These are phyloP conservation scores for Ashinkailepas kermadecensis DNA, from an alignment of 2,888 invertebrate genomes.

Conservation along the genomic window DNA sequence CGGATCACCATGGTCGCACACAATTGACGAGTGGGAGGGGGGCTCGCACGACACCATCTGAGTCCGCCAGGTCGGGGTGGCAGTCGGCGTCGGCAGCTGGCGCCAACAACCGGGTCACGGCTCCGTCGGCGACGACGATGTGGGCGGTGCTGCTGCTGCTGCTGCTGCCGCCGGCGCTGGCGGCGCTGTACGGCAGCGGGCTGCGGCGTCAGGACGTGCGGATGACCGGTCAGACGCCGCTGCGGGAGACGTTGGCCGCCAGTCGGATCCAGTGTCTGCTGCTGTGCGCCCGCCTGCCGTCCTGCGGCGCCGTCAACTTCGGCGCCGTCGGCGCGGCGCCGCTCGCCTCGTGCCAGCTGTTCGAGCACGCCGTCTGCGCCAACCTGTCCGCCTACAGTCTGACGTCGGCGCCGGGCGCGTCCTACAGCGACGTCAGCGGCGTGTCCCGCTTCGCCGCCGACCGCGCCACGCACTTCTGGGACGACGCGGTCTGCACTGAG, in stretches of 20 bases:
- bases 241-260: neutral
- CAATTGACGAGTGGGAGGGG: too few species aligned
- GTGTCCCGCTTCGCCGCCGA: neutral
- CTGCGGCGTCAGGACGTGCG: neutral
- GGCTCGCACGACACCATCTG: too few species aligned
- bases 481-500: neutral
- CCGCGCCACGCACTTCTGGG: neutral
- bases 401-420: neutral
- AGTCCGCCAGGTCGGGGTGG: too few species aligned
- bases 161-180: neutral
- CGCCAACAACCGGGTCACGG: too few species aligned
- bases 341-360: neutral
- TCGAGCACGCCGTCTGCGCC: neutral
- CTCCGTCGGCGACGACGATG: too few species aligned
- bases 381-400: neutral
- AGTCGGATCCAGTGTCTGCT: neutral
- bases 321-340: neutral
- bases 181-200: neutral
- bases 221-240: neutral
- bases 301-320: neutral
- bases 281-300: neutral
- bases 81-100: too few species aligned
- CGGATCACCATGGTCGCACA: too few species aligned
- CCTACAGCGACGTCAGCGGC: neutral
- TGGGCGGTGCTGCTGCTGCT: neutral